A percentile compares a stretch with the other conserved stretches of the same genome.
phyloP scores from a whole-genome alignment of 1,140 invertebrate species.

The Pararge aegeria region DNA sequence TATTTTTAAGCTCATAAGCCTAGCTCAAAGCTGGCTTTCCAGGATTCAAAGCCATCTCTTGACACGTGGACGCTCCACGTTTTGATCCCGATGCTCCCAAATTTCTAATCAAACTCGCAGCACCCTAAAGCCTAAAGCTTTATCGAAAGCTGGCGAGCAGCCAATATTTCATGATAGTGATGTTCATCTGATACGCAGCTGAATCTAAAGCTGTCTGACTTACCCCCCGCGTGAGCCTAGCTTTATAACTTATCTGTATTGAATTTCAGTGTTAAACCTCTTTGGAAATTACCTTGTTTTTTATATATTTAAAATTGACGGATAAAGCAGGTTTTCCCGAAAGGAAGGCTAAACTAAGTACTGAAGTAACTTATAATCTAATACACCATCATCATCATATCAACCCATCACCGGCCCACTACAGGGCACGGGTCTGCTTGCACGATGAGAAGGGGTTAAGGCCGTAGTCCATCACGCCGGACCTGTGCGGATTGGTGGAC shows the following conservation, averaged over 20 bases:
- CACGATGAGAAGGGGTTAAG: too few species aligned
- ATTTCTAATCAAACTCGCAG: neutral
- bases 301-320: too few species aligned
- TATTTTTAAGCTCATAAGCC: too few species aligned
- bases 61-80: neutral
- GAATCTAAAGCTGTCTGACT: neutral
- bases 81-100: neutral
- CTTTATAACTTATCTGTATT: neutral
- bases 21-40: neutral
- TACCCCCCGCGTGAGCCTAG: neutral
- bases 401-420: too few species aligned
- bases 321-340: too few species aligned
- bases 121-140: neutral
- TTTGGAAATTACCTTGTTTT: neutral
- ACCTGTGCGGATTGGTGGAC: too few species aligned
- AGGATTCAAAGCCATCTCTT: neutral
- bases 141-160: neutral
- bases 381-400: too few species aligned
- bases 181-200: neutral
- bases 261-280: neutral
- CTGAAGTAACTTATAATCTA: too few species aligned
- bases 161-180: conserved; percentile 5
- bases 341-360: too few species aligned
- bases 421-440: too few species aligned
- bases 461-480: too few species aligned